Percentiles rank a stretch among this genome's conserved stretches.
Conservation (phyloP, 2,797 vertebrate species). For the Pipistrellus nathusii region DNA sequence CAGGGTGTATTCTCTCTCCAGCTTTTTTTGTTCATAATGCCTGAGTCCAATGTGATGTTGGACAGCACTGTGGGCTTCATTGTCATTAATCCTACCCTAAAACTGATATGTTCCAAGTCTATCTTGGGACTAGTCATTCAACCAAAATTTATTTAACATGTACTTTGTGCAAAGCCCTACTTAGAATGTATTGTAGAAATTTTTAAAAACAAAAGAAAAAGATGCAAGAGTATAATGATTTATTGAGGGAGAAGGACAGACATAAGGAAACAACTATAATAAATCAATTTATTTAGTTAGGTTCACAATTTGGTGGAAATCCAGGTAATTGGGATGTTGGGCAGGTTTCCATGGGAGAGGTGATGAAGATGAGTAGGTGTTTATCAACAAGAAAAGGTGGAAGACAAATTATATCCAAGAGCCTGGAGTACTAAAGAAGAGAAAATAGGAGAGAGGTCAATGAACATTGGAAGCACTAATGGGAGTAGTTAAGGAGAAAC, state of each 20-base stretch:
- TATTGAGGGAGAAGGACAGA: neutral
- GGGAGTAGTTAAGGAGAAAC: neutral
- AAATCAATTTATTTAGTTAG: neutral
- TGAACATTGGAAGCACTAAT: neutral
- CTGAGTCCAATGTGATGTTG: neutral
- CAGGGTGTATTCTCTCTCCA: neutral
- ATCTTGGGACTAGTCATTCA: slow-evolving; percentile 1
- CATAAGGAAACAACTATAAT: neutral
- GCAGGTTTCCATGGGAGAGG: neutral
- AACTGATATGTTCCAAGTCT: neutral
- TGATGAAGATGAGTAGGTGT: neutral
- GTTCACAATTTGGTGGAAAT: slow-evolving; percentile 10
- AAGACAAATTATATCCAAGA: neutral
- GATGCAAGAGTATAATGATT: neutral
- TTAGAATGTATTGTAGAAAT: neutral
- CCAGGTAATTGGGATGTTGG: neutral
- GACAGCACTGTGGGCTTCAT: neutral
- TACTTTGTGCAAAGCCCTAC: neutral
- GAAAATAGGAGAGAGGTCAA: neutral
- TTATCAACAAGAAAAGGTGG: slow-evolving; percentile 3
- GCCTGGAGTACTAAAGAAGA: neutral
- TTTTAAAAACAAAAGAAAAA: slow-evolving; percentile 34
- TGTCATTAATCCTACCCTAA: neutral
- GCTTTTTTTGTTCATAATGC: neutral
- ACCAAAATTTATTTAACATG: neutral